phyloP scores from a whole-genome alignment of 2,797 vertebrate species.

The Carcharodon carcharias region DNA sequence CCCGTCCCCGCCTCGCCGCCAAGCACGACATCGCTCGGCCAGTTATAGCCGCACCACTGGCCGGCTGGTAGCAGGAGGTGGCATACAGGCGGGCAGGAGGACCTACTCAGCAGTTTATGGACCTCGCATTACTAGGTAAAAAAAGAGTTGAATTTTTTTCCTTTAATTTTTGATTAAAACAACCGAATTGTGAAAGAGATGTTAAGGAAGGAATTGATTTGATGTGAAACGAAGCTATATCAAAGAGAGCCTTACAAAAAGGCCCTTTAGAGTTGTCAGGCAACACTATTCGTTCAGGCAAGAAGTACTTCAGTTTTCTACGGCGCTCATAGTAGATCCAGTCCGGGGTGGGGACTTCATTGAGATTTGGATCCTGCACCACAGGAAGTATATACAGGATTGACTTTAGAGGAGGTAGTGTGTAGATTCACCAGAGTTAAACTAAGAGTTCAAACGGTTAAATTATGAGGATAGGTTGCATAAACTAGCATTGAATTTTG shows the following conservation, averaged over 20 bases:
- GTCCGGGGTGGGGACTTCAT: background rate
- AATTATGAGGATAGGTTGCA: background rate
- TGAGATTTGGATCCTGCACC: background rate
- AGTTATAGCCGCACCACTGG: conserved; percentile 50
- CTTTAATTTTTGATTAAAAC: background rate
- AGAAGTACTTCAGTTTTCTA: background rate
- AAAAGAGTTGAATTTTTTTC: conserved; percentile 12
- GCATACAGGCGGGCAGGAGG: conserved; percentile 53
- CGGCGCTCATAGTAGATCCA: background rate
- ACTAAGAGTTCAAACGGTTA: background rate
- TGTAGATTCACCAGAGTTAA: background rate
- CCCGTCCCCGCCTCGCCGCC: conserved; percentile 56
- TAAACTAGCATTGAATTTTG: background rate
- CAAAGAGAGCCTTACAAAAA: background rate
- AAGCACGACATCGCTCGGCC: conserved; percentile 49
- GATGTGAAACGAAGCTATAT: background rate
- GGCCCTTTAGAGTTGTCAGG: background rate
- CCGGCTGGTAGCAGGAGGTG: conserved; percentile 43
- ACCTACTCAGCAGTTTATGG: conserved; percentile 54
- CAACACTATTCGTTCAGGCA: background rate
- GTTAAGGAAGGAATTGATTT: background rate
- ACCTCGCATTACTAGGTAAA: conserved; percentile 53
- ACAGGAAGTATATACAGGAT: background rate
- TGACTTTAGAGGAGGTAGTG: background rate
- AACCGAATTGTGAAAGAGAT: background rate